Evolutionary conservation across 1,140 invertebrate genomes (phyloP).

Genomic region (Sarcophaga bullata): DNA sequence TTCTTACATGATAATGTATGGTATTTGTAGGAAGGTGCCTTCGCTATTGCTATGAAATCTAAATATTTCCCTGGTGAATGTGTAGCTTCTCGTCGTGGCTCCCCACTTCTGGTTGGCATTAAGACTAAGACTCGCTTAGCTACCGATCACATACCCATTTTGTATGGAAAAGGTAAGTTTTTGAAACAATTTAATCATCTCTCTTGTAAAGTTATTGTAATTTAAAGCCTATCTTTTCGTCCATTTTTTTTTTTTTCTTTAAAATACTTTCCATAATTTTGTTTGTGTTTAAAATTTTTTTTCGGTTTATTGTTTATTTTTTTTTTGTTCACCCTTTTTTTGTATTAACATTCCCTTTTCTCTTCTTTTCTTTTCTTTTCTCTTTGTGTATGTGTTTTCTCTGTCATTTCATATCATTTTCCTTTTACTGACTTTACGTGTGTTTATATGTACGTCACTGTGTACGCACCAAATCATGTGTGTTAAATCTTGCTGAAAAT

Average conservation of each 20-base stretch:
- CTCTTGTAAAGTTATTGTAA: not conserved
- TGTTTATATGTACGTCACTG: not conserved
- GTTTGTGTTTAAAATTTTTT: not conserved
- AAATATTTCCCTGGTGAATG: slow-evolving; percentile 96
- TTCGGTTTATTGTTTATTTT: slow-evolving; percentile 22
- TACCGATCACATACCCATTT: slow-evolving; percentile 97
- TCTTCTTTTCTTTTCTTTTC: slow-evolving; percentile 5
- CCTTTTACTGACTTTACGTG: slow-evolving; percentile 8
- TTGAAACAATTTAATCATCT: not conserved
- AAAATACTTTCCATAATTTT: not conserved
- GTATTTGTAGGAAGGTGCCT: slow-evolving; percentile 89
- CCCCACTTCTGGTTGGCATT: slow-evolving; percentile 96
- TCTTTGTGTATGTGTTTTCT: not conserved
- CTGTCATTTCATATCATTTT: slow-evolving; percentile 18
- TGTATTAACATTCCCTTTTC: slow-evolving; percentile 3
- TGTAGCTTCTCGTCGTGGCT: slow-evolving; percentile 95
- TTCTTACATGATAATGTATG: not conserved
- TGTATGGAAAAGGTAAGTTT: slow-evolving; percentile 92
- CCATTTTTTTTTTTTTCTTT: slow-evolving; percentile 9
- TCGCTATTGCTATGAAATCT: slow-evolving; percentile 98
- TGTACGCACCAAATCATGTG: slow-evolving; percentile 23
- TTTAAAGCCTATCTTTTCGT: not conserved
- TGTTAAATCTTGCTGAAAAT: slow-evolving; percentile 33
- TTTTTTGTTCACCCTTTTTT: not conserved
- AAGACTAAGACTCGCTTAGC: slow-evolving; percentile 93